Conservation (phyloP, 2,113 vertebrate genomes). For the Thymallus thymallus region DNA sequence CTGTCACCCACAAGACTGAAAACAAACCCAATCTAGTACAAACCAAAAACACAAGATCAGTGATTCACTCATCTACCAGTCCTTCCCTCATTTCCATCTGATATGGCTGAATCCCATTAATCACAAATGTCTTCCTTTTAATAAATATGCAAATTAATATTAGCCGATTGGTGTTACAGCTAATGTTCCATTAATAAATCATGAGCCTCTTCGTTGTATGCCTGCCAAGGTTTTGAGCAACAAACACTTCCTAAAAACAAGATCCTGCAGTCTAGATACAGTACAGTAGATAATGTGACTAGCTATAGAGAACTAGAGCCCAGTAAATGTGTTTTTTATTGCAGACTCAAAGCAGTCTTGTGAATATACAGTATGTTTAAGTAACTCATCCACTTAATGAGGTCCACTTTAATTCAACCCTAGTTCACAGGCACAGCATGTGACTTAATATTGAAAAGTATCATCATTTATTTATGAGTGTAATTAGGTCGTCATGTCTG, state of each 20-base stretch:
- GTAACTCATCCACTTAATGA: conserved; percentile 63
- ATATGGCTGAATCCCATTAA: conserved; percentile 73
- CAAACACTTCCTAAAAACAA: conserved; percentile 26
- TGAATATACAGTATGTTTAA: conserved; percentile 1
- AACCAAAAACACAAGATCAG: conserved; percentile 29
- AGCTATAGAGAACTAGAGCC: background rate
- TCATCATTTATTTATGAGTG: conserved; percentile 88
- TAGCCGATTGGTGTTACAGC: conserved; percentile 74
- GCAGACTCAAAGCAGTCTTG: too few relatives aligned
- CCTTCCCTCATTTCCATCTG: conserved; percentile 58
- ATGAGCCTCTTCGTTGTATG: conserved; percentile 64
- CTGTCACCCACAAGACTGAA: too few relatives aligned
- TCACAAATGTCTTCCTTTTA: conserved; percentile 78
- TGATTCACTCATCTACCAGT: conserved; percentile 37
- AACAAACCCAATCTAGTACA: background rate
- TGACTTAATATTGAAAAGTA: conserved; percentile 82
- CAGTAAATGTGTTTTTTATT: background rate
- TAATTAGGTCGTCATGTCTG: conserved; percentile 84
- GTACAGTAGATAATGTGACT: background rate
- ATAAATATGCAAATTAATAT: conserved; percentile 79
- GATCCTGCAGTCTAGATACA: background rate
- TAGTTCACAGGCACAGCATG: conserved; percentile 81
- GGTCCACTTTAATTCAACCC: conserved; percentile 82
- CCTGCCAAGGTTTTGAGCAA: conserved; percentile 48
- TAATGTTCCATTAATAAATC: conserved; percentile 77